Base-by-base conservation (phyloP, 2,888 invertebrate genomes). In the Sabatieria punctata region DNA sequence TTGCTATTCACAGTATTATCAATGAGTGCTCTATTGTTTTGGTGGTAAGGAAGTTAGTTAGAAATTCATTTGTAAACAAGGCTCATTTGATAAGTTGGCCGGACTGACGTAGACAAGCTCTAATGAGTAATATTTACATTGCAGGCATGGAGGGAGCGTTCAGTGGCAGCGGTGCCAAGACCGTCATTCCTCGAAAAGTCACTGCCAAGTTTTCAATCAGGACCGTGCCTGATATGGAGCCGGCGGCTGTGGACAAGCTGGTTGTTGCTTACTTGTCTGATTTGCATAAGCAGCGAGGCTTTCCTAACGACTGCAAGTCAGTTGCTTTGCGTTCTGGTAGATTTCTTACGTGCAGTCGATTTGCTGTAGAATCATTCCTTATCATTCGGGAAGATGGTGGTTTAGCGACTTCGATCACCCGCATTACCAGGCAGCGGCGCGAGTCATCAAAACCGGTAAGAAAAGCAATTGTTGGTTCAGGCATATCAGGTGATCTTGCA, bases 121-220 rank as follows among this genome's bases (percentile, higher is more conserved):
- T 38, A 38, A 15, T n/a, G 8, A 8, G 38, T 38, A 15, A 15
- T 18, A n/a, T 30, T 11, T 4, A 21, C 3, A 2, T 27, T 48
- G 15, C 48, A 54, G 54, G 91, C 36, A 84, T 93, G 60, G 88
- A 95, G 72, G 91, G 75, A 25, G 93, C 93, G 4, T 91, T 91
- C 63, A 80, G 80, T 65, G 91, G 85, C 54, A 75, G 82, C 1
- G 95, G 95, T 15, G 79, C 81, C 21, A 95, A 95, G 67, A 95
- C 95, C 46, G 91, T 95, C 0, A 93, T 70, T 26, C 69, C 69
- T 2, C 52, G 62, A 22, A 63, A 85, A 69, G 91, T 95, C 0
- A 80, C 78, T 59, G 95, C 93, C 22, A 97, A 97, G 69, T 97
- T 97, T 71, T 93, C 93, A 0, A 80, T 97, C 54, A 78, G 97